Base-by-base conservation (phyloP, 2,113 vertebrate genomes). In the Spermophilus dauricus region DNA sequence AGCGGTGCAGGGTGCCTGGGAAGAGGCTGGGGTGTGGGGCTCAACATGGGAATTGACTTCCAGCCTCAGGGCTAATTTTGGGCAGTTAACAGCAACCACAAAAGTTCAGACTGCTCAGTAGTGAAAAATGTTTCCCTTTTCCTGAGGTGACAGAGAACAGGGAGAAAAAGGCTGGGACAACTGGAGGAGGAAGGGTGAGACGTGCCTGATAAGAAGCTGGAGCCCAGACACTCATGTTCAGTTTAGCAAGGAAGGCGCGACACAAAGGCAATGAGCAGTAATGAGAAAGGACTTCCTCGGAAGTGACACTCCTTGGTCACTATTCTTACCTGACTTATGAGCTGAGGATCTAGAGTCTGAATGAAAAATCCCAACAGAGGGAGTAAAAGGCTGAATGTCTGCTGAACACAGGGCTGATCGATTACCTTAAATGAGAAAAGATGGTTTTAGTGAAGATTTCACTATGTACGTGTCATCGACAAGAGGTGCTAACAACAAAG, bases 311-410 rank as follows among this genome's bases (percentile, higher is more conserved):
- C 45, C 4, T 30, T 45, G 78, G 13, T 75, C 67, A 34, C 20
- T 58, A 2, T 89, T 91, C 91, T 97, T 98, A 99, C 99, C 99
- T 99, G 99, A 98, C 81, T 97, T 77, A 99, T 98, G 85, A 99
- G 58, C 53, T 98, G 97, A 95, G 98, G 97, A 73, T 99, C 99
- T 32, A 99, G 51, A 61, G 82, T 98, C 97, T 99, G 99, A 92
- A 99, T 98, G 86, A 99, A 98, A 95, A 98, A 90, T 24, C 99
- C 98, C 77, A 99, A 96, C 26, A 99, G 97, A 10, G 98, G 98
- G 97, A 99, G 98, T 82, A 99, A 98, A 96, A 99, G 98, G 96
- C 98, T 98, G 84, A 99, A 86, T 4, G 98, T 99, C 83, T 98
- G 95, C 87, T 99, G 99, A 87, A 99, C 98, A 82, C 92, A 96